Evolutionary conservation across 2,888 invertebrate species (phyloP), one percentile per base, ranked within the genome.

Genomic region (Chironomus riparius): DNA sequence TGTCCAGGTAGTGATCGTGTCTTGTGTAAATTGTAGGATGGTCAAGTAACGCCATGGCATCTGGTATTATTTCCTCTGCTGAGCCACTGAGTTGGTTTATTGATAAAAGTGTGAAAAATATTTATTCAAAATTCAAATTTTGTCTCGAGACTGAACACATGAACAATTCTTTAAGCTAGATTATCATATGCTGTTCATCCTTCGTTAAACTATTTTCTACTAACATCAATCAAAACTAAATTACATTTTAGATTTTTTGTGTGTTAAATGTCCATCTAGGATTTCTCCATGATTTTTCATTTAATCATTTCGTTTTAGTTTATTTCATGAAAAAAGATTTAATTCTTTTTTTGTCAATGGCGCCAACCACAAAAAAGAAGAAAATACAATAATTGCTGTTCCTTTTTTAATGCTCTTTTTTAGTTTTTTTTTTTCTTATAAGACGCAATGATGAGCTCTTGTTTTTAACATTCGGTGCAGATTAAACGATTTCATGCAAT

Each of bases 401-500:
- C 65, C 65, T 65, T 65, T 56, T 12, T 65, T 65, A 65, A 22
- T 65, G 65, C 65, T 22, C 65, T 65, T 65, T 65, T 65, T 65
- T 65, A 13, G 10, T 62, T 18, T 21, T n/a, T n/a, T n/a, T 7
- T 6, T 21, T 65, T 24, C 22, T 65, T 56, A n/a, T 18, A 56
- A 15, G 18, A 15, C 56, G 56, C 18, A 56, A 56, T 56, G 56
- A 56, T 56, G 56, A 56, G 56, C 22, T 69, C 38, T 28, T 28
- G n/a, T 28, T 13, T 15, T 68, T 28, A 65, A 18, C 22, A 12
- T 68, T 50, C 71, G 71, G 71, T 70, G 38, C 77, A 78, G 77
- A 78, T 78, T 73, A 77, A 77, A 78, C 76, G 77, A 76, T 73
- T 77, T 70, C 77, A 73, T 75, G 76, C 69, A 56, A 76, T 70